phyloP scores from a whole-genome alignment of 2,888 invertebrate genomes.

The Hipparchia semele region DNA sequence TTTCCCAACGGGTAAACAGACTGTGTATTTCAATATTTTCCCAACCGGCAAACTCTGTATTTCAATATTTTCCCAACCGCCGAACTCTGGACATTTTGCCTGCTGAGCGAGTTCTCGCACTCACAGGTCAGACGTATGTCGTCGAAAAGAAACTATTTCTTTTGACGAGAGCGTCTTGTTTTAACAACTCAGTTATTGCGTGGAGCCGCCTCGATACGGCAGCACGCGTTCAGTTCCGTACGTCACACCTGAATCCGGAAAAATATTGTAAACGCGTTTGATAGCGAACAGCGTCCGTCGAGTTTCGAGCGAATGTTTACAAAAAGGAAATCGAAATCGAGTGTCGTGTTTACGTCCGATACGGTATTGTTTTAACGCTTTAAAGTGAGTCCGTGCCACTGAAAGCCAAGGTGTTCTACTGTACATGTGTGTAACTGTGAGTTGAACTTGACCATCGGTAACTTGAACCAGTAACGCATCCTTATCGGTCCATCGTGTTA shows the following conservation, averaged over 20 bases:
- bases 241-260: slow-evolving; percentile 22
- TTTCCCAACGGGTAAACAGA: no score
- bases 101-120: not conserved
- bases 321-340: slow-evolving; percentile 27
- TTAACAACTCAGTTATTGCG: slow-evolving; percentile 21
- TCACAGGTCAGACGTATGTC: not conserved
- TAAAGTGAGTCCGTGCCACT: not conserved
- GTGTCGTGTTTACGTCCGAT: slow-evolving; percentile 22
- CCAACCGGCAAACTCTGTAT: no score
- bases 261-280: slow-evolving; percentile 19
- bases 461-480: not conserved
- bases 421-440: not conserved
- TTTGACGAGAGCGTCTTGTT: slow-evolving; percentile 24
- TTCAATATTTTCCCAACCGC: not conserved
- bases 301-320: slow-evolving; percentile 31
- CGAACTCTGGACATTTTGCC: not conserved
- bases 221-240: slow-evolving; percentile 27
- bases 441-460: slow-evolving; percentile 11
- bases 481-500: not conserved
- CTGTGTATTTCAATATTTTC: no score
- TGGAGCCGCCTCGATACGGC: slow-evolving; percentile 24
- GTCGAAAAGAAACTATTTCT: slow-evolving; percentile 9
- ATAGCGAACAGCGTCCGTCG: slow-evolving; percentile 15
- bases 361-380: slow-evolving; percentile 19
- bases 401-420: not conserved